A percentile compares a stretch with the other conserved stretches of the same genome.
These are phyloP conservation scores for Sporophila hypoxantha DNA, from an alignment of 2,113 vertebrate genomes.

Conservation along the genomic window DNA sequence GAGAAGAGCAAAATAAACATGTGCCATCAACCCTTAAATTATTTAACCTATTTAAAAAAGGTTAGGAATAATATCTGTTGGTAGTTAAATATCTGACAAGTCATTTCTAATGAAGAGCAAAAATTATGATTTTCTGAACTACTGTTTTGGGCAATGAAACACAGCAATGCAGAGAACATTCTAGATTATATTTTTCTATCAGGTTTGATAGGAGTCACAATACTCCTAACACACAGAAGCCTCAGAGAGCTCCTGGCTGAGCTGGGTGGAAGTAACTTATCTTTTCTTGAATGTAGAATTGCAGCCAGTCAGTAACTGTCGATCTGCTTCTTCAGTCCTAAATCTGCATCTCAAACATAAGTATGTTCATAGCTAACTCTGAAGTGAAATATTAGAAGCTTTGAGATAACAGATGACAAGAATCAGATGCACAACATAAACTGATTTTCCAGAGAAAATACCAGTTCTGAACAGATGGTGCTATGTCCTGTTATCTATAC, in stretches of 20 bases:
- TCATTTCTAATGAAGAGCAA: background rate
- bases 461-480: constrained; percentile 4
- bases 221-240: background rate
- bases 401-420: background rate
- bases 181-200: background rate
- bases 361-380: background rate
- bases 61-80: background rate
- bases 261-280: background rate
- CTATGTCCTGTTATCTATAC: background rate
- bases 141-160: background rate
- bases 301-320: background rate
- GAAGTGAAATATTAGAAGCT: background rate
- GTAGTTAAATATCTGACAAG: background rate
- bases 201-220: background rate
- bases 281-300: background rate
- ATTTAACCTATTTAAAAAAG: background rate
- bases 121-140: background rate
- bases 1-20: background rate
- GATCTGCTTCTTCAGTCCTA: background rate
- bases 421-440: background rate
- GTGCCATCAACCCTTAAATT: background rate
- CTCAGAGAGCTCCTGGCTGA: background rate
- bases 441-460: background rate
- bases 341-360: background rate
- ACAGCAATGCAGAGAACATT: background rate